Base-by-base conservation (phyloP, 2,888 invertebrate genomes). In the Eilema griseolum region DNA sequence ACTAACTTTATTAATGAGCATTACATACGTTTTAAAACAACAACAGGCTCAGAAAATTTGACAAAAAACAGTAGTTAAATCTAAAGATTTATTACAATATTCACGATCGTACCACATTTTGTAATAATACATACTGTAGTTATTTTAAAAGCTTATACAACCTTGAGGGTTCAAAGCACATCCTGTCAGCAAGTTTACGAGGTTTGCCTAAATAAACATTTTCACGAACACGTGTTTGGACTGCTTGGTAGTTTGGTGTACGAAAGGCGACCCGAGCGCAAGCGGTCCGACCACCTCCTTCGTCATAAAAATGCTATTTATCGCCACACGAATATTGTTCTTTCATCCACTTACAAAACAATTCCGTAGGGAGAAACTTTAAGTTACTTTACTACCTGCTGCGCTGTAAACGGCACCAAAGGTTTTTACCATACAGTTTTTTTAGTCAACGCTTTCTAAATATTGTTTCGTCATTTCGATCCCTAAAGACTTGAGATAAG, bases 151-250 rank as follows among this genome's bases (percentile, higher is more conserved):
- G 89, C 86, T 86, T 88, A 74, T 84, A 84, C 88, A 94, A 93
- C 94, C 94, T 94, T 94, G 94, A 92, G 88, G 89, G 93, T 93
- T 94, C 92, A 92, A 83, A 92, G 91, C 91, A 92, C 91, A 94
- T 94, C 94, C 93, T 93, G 94, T 87, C 90, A 89, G 88, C 85
- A 88, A 83, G 87, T 92, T 93, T 93, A 94, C 90, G 92, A 92
- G 87, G 88, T 90, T 90, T 82, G 91, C 94, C 93, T 95, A 94
- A 94, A 93, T 92, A 94, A 94, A 95, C 92, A 95, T 89, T 88
- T 88, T 85, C 83, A 86, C 83, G 84, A 90, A 91, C 92, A 93
- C 90, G 90, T 94, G 93, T 91, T 90, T 86, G 87, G 88, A 89
- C 89, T 94, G 93, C 91, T 90, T 86, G 87, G 88, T 83, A 83